Base-by-base conservation (phyloP, 2,797 vertebrate genomes). In the Mormyrops boulengeri region DNA sequence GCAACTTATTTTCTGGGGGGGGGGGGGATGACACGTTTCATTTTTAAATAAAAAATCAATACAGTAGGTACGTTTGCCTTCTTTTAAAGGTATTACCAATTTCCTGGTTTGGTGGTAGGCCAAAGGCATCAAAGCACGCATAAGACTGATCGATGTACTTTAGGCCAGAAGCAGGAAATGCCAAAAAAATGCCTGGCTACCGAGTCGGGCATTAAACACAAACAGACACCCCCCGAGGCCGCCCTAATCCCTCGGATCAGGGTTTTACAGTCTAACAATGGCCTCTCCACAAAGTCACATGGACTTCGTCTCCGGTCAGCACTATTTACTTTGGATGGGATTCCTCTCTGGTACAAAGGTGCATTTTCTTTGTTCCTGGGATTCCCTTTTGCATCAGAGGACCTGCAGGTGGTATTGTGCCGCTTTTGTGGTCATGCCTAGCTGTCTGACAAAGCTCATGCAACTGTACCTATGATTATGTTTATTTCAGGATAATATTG, bases 171-270 rank as follows among this genome's bases (percentile, higher is more conserved):
- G 85, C 91, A 90, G 92, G 91, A 91, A 91, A 92, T 91, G 89
- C 91, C 86, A 91, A 89, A 90, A 89, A 57, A 66, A 87, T 84
- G 88, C 85, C 89, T 90, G 87, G 85, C 11, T 34, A 92, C 90
- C 88, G 91, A 88, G 90, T 91, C 90, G 89, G 57, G 89, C 91
- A 90, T 90, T 88, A 91, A 89, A 90, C 60, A 89, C 88, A 89
- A 93, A 90, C 90, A 90, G 90, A 91, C 90, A 90, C 85, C 52
- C 62, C 84, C 88, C 53, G 8, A 38, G 34, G 90, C 55, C 34
- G 34, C 19, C 85, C 77, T 90, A 91, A 92, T 91, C 92, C 91
- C 8, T n/a, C 19, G 92, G 91, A 93, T 93, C 89, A 91, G 80
- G 19, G 34, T 5, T 88, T 52, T 89, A 91, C 12, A 12, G 26